Conservation (phyloP, 2,797 vertebrate species). For the Zonotrichia albicollis region DNA sequence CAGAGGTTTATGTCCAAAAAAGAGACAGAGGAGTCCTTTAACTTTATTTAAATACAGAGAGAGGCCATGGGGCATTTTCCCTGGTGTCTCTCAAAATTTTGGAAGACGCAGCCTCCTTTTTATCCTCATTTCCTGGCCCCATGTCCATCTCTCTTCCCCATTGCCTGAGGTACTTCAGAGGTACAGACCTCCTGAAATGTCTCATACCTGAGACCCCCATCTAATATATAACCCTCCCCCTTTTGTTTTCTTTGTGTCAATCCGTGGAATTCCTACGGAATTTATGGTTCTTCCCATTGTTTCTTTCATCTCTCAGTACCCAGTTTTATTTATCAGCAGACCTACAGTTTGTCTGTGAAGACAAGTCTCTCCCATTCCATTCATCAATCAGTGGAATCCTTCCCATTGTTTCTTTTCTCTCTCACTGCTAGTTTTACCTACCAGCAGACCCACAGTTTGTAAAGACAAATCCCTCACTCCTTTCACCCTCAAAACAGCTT, state of each 20-base stretch:
- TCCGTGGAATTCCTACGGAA: not conserved
- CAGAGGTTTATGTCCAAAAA: not conserved
- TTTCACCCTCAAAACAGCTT: not conserved
- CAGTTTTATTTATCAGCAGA: not conserved
- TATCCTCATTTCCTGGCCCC: accelerated
- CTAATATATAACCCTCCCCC: too few species aligned
- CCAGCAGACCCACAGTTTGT: not conserved
- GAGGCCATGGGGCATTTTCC: too few species aligned
- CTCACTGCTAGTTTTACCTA: not conserved
- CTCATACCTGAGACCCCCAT: not conserved
- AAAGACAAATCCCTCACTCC: not conserved
- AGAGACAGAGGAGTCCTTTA: not conserved
- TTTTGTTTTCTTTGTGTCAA: not conserved
- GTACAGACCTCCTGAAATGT: not conserved
- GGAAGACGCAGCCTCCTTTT: not conserved
- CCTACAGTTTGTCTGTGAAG: not conserved
- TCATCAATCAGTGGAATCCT: not conserved
- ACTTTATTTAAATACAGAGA: not conserved
- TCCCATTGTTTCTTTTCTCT: not conserved
- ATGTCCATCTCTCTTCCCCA: not conserved
- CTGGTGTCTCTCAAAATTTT: not conserved
- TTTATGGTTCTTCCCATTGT: not conserved
- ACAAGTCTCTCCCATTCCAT: not conserved
- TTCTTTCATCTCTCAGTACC: not conserved
- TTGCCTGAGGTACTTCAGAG: not conserved